A percentile compares a stretch with the other conserved stretches of the same genome.
Evolutionary conservation across 2,113 vertebrate genomes (phyloP).

Genomic region (Engystomops pustulosus): DNA sequence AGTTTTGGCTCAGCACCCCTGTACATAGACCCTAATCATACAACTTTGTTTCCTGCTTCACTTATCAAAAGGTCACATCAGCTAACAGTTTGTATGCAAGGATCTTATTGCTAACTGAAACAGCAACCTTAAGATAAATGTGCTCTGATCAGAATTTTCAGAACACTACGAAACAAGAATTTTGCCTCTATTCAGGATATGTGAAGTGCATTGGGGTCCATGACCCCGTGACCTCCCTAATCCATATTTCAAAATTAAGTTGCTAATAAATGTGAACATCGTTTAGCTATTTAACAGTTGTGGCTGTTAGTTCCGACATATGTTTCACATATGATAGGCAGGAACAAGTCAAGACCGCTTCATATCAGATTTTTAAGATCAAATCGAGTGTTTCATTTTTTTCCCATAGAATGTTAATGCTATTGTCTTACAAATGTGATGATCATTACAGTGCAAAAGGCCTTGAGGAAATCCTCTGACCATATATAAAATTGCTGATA

Average conservation of each 20-base stretch:
- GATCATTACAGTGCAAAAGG: slow-evolving; percentile 61
- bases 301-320: slow-evolving; percentile 60
- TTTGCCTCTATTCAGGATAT: slow-evolving; percentile 14
- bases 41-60: slow-evolving; percentile 49
- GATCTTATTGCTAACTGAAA: slow-evolving; percentile 30
- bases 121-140: slow-evolving; percentile 14
- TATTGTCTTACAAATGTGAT: slow-evolving; percentile 65
- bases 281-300: slow-evolving; percentile 60
- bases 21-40: slow-evolving; percentile 38
- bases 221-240: slow-evolving; percentile 45
- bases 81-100: slow-evolving; percentile 29
- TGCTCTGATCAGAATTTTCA: slow-evolving; percentile 52
- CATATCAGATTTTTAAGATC: slow-evolving; percentile 62
- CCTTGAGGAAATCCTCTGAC: slow-evolving; percentile 63
- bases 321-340: slow-evolving; percentile 63
- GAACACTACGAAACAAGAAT: neutral
- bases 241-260: slow-evolving; percentile 51
- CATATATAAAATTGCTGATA: slow-evolving; percentile 64
- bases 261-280: slow-evolving; percentile 60
- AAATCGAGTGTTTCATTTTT: slow-evolving; percentile 55
- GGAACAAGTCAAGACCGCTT: slow-evolving; percentile 59
- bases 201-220: neutral
- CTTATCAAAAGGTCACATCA: slow-evolving; percentile 53
- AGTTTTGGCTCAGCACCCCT: slow-evolving; percentile 23
- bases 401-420: slow-evolving; percentile 51